Evolutionary conservation across 2,888 invertebrate species (phyloP).

Genomic region (Xanthia togata): DNA sequence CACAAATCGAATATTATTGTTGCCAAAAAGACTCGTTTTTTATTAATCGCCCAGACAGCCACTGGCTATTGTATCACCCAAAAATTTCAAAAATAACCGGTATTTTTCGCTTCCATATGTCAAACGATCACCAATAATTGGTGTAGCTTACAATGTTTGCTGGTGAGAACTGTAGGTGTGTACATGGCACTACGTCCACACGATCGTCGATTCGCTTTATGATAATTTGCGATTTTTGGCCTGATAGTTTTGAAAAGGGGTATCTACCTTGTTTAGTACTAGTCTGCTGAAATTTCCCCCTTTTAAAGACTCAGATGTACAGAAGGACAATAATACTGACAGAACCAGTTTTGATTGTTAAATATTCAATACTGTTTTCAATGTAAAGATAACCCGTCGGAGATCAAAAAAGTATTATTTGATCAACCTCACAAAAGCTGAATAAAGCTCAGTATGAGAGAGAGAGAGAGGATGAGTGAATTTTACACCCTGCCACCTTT

Average conservation of each 20-base stretch:
- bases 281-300: too few relatives aligned
- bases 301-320: background rate
- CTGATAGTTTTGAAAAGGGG: background rate
- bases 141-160: background rate
- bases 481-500: too few relatives aligned
- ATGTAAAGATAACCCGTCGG: background rate
- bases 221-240: background rate
- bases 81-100: too few relatives aligned
- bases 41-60: too few relatives aligned
- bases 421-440: background rate
- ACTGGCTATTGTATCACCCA: too few relatives aligned
- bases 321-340: background rate
- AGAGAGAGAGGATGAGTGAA: too few relatives aligned
- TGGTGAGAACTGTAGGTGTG: background rate
- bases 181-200: background rate
- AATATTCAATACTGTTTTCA: background rate
- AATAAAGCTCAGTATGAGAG: background rate
- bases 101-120: background rate
- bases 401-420: background rate
- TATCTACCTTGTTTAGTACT: background rate
- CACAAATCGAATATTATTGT: background rate
- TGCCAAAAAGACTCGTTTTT: background rate
- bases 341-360: conserved; percentile 10
- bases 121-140: background rate
- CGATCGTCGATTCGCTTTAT: background rate